Evolutionary conservation across 2,888 invertebrate species (phyloP), one percentile per base, ranked within the genome.

Genomic region (Caprella mutica): DNA sequence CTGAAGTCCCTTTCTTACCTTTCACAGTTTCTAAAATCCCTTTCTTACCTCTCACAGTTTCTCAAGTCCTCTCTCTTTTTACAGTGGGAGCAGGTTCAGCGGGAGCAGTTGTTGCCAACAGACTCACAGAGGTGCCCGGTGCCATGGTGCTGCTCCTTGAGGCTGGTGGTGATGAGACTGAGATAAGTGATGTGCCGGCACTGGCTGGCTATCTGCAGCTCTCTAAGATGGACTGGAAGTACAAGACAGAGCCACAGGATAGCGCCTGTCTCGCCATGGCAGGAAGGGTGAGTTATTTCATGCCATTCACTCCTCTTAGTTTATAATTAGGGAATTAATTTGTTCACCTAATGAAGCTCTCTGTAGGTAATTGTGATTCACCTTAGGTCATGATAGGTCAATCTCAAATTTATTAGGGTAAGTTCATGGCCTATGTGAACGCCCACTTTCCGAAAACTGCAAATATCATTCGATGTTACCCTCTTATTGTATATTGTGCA

Each of bases 81-180:
- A 5, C 59, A 55, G 80, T 91, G 29, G 91, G 91, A 1, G 85
- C 83, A 0, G 90, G 91, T 12, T 90, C 90, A 1, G 89, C 89
- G 71, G 86, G 86, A 17, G 83, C 89, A 0, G 90, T 89, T 8
- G 78, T 90, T 14, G 89, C 90, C 0, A 90, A 85, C 72, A 79
- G 90, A 38, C 72, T 88, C 5, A 83, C 84, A 0, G 84, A 85
- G 71, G 79, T 83, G 67, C 74, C 79, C 0, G 72, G 78, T 30
- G 85, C 85, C 83, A 80, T 74, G 65, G 77, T 89, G 0, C 74
- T 91, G 2, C 73, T 91, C 0, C 69, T 91, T 65, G 90, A 91
- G 74, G 90, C 89, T 1, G 90, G 90, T 1, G 87, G 86, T 1
- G 88, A 90, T 73, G 90, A 91, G 74, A 89, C 88, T 0, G 90